phyloP scores from a whole-genome alignment of 2,888 invertebrate species.

The Baronia brevicornis region DNA sequence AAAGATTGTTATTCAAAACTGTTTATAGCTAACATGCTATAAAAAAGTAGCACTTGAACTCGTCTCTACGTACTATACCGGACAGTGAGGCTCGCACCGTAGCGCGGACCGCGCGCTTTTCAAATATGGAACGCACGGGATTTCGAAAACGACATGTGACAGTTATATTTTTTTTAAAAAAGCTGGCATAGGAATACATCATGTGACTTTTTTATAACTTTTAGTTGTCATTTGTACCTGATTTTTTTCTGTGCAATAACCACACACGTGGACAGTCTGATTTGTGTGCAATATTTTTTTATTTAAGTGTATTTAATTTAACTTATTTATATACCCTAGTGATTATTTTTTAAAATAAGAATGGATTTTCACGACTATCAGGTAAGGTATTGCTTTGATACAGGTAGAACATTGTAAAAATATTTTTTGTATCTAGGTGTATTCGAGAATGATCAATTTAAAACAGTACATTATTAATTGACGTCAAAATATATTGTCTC shows the following conservation, averaged over 20 bases:
- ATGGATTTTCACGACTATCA: conserved; percentile 68
- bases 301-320: conserved; percentile 28
- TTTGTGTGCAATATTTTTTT: conserved; percentile 54
- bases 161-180: conserved; percentile 16
- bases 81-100: conserved; percentile 30
- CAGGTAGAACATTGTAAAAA: no score
- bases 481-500: no score
- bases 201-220: conserved; percentile 25
- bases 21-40: conserved; percentile 18
- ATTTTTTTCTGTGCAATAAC: conserved; percentile 58
- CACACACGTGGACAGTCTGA: conserved; percentile 59
- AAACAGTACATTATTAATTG: no score
- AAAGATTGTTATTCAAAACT: conserved; percentile 4
- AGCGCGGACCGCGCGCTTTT: conserved; percentile 40
- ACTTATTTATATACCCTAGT: conserved; percentile 30
- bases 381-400: no score
- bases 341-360: conserved; percentile 23
- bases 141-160: conserved; percentile 23
- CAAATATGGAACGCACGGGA: conserved; percentile 29
- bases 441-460: no score
- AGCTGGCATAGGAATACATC: conserved; percentile 12
- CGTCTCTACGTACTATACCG: conserved; percentile 29
- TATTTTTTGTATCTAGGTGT: no score
- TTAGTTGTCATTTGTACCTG: conserved; percentile 41
- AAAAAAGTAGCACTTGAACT: conserved; percentile 9